Evolutionary conservation across 2,888 invertebrate genomes (phyloP).

Genomic region (Apamea anceps): DNA sequence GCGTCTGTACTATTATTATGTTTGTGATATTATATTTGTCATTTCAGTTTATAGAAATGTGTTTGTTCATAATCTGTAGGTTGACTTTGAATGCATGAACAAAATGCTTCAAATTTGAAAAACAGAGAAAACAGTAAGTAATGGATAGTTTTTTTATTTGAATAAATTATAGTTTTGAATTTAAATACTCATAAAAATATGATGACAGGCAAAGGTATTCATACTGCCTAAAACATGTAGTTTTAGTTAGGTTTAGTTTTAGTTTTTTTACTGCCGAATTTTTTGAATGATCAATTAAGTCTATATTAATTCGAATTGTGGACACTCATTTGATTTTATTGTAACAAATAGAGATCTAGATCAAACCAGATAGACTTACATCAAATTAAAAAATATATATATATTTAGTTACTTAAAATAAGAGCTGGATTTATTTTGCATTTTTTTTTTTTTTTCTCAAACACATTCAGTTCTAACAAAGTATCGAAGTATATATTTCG

Average conservation of each 20-base stretch:
- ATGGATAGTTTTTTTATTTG: background rate
- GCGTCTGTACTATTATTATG: background rate
- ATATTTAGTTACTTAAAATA: background rate
- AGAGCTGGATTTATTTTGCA: background rate
- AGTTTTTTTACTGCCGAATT: too few relatives aligned
- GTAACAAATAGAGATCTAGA: background rate
- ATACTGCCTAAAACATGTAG: background rate
- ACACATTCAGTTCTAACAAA: background rate
- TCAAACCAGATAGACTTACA: too few relatives aligned
- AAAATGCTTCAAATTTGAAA: background rate
- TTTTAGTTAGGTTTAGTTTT: too few relatives aligned
- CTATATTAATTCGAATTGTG: background rate
- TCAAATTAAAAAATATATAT: too few relatives aligned
- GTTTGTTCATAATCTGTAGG: background rate
- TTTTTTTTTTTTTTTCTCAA: background rate
- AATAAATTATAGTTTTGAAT: background rate
- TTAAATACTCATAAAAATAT: background rate
- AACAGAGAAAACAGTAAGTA: background rate
- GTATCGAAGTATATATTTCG: background rate
- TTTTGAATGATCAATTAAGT: background rate
- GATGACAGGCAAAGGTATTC: background rate
- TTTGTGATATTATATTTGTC: background rate
- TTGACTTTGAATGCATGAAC: background rate
- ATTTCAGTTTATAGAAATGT: background rate
- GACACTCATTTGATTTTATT: background rate